These are phyloP conservation scores for Pontoporia blainvillei DNA, from an alignment of 2,113 vertebrate genomes.

Conservation along the genomic window DNA sequence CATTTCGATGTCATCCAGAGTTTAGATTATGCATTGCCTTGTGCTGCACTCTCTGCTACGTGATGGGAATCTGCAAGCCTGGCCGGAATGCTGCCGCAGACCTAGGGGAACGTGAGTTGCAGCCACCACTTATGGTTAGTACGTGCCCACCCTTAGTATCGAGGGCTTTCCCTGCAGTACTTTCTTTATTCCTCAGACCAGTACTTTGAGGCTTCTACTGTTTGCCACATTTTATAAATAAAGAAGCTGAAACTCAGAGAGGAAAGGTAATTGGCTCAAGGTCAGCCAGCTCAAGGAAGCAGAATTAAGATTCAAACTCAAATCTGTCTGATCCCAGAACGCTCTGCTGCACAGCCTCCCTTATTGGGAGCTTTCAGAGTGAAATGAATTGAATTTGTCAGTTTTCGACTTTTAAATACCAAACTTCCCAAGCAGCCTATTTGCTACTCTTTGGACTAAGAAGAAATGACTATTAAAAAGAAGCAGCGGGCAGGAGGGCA, in stretches of 20 bases:
- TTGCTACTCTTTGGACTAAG: constrained; percentile 56
- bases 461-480: constrained; percentile 49
- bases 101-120: neutral
- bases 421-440: constrained; percentile 42
- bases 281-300: constrained; percentile 8
- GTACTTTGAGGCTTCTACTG: neutral
- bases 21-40: constrained; percentile 51
- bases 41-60: neutral
- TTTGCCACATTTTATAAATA: neutral
- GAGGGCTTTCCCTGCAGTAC: neutral
- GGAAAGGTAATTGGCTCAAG: neutral
- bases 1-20: constrained; percentile 53
- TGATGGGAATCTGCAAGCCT: constrained; percentile 48
- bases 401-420: constrained; percentile 50
- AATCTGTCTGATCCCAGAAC: neutral
- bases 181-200: neutral
- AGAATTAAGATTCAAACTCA: neutral
- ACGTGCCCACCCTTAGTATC: rapidly evolving
- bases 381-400: constrained; percentile 30
- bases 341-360: neutral
- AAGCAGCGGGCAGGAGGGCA: constrained; percentile 6
- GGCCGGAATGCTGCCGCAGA: neutral
- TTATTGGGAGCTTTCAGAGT: neutral
- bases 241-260: neutral
- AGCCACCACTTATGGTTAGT: neutral